Evolutionary conservation across 1,140 invertebrate species (phyloP), one percentile per base, ranked within the genome.

Genomic region (Drosophila bocqueti): DNA sequence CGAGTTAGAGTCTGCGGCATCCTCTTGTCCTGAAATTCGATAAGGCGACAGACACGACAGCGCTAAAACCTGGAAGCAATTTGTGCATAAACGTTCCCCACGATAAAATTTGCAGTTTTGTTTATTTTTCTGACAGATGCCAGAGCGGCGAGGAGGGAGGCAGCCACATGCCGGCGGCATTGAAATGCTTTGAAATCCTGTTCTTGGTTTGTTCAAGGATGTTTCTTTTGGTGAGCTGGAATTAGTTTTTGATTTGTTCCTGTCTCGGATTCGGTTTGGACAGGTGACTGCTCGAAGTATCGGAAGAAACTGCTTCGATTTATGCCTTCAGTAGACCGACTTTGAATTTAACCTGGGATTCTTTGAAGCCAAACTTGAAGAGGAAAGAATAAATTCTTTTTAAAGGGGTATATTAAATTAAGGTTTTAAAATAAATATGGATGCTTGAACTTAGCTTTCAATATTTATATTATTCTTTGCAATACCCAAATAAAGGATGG

Each of bases 81-180:
- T 90, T 91, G 85, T 89, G 86, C 82, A 85, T 90, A 90, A 90
- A 91, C 86, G 86, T 90, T 90, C 75, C 82, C 72, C 58, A 81
- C 85, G 85, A 90, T 90, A 90, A 90, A 90, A 90, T 85, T 90
- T 82, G 75, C 85, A 90, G 85, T 90, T 90, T 84, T 90, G 85
- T 90, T 90, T 90, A 90, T 90, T 90, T 85, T 85, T 80, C 81
- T 82, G 82, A 82, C 85, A 89, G 85, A 89, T 81, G 79, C 76
- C 68, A 68, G 18, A 9, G 50, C 16, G 50, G 45, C 50, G 52
- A 40, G 18, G 11, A 36, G 52, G 6, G 34, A 40, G 34, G 21
- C 31, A 45, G 52, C 68, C 55, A 13, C 21, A 26, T 38, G 76
- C 66, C 81, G 31, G 29, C 52, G 60, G 64, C 79, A 66, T 58